Conservation (phyloP, 2,113 vertebrate genomes). For the Sciurus niger region DNA sequence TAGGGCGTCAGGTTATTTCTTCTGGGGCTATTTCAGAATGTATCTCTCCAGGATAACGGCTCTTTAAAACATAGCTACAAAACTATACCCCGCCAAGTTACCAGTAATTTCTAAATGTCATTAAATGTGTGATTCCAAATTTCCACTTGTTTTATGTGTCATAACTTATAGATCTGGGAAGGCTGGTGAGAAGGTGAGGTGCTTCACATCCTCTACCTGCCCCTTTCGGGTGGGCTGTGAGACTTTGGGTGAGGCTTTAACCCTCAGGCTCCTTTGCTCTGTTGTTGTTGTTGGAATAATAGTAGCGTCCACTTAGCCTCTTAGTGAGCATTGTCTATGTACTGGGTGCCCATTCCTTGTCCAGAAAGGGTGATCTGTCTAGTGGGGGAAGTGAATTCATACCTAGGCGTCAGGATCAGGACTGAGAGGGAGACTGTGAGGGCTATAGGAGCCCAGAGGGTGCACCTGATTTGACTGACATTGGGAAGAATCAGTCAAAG, state of each 20-base stretch:
- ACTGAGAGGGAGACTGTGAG: neutral
- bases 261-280: neutral
- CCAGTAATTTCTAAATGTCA: neutral
- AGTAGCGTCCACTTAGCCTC: neutral
- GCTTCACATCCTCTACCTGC: neutral
- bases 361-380: neutral
- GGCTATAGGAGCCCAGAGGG: neutral
- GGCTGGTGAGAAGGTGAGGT: neutral
- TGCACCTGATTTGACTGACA: neutral
- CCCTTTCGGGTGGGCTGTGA: no score
- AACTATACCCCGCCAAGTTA: neutral
- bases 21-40: slow-evolving; percentile 43
- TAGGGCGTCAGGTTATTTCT: neutral
- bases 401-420: neutral
- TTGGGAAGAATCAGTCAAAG: neutral
- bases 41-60: neutral
- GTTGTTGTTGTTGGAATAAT: neutral
- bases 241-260: neutral
- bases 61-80: neutral
- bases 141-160: neutral
- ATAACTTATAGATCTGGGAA: neutral
- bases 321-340: neutral
- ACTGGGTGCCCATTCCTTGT: neutral
- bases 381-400: neutral
- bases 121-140: neutral